Conservation (phyloP, 2,797 vertebrate species). For the Chelmon rostratus region DNA sequence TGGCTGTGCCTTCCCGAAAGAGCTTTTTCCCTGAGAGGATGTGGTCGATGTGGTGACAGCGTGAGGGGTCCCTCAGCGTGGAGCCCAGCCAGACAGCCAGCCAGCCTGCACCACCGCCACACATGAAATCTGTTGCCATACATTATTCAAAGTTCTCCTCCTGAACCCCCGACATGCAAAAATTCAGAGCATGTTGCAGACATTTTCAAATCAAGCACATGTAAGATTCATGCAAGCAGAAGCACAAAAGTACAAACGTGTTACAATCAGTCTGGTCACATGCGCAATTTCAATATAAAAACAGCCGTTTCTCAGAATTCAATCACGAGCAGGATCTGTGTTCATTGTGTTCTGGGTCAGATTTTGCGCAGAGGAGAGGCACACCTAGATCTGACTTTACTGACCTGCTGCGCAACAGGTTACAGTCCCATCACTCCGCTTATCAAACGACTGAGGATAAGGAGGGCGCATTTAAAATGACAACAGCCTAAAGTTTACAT, state of each 20-base stretch:
- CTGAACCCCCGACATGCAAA: constrained; percentile 41
- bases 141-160: constrained; percentile 67
- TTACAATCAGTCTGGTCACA: background rate
- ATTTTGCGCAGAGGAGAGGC: constrained; percentile 71
- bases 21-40: constrained; percentile 39
- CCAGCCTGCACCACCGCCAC: constrained; percentile 45
- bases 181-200: constrained; percentile 27
- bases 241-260: background rate
- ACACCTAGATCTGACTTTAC: constrained; percentile 59
- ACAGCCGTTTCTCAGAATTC: background rate
- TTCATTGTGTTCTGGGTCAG: constrained; percentile 27
- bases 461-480: background rate
- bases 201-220: constrained; percentile 33
- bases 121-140: constrained; percentile 60
- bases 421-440: constrained; percentile 26
- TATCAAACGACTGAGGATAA: background rate
- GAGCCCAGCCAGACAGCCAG: constrained; percentile 32
- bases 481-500: background rate
- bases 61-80: constrained; percentile 48
- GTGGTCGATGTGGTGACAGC: constrained; percentile 45
- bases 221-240: constrained; percentile 30
- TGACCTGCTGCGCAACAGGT: constrained; percentile 78
- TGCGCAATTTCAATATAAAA: background rate
- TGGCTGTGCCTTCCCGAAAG: constrained; percentile 22
- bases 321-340: background rate